Base-by-base conservation (phyloP, 2,113 vertebrate species). In the Sorex araneus region DNA sequence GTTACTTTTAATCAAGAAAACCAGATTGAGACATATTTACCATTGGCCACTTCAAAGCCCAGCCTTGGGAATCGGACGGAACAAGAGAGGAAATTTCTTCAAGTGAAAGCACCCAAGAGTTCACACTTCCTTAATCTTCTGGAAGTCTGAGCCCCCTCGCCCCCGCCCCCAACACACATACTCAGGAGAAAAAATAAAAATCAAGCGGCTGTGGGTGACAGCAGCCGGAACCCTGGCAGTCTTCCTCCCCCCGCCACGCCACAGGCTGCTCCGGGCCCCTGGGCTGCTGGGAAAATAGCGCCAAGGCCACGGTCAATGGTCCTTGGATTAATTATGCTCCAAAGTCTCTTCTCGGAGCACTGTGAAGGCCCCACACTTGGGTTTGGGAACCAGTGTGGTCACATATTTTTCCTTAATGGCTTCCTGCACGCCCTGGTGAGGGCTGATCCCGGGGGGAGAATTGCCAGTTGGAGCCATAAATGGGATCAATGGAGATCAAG, bases 381-480 rank as follows among this genome's bases (percentile, higher is more conserved):
- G 96, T 95, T 89, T 95, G 94, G 91, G 94, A 94, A 94, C 36
- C 64, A 92, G 75, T 93, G 94, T 91, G 94, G 94, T 94, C 95
- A 93, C 89, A 84, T 95, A 90, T 94, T 97, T 95, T 94, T 92
- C 91, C 94, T 96, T 97, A 97, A 95, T 95, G 97, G 95, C 82
- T 96, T 96, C 95, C 97, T 96, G 94, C 89, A 96, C 91, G 95
- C 94, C 94, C 96, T 91, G 92, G 95, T 94, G 84, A 94, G 89
- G 93, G 69, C 87, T 90, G 70, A 67, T 95, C 96, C 92, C 87
- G 0, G 36, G 77, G 6, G 87, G 45, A 7, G 79, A 75, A 81
- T 74, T 94, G 94, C 89, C 94, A 93, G 95, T 83, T 91, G 73
- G 36, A 94, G 91, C 94, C 95, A 95, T 96, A 95, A 95, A 94